phyloP scores from a whole-genome alignment of 2,888 invertebrate genomes.

The Digitonthophagus gazella region DNA sequence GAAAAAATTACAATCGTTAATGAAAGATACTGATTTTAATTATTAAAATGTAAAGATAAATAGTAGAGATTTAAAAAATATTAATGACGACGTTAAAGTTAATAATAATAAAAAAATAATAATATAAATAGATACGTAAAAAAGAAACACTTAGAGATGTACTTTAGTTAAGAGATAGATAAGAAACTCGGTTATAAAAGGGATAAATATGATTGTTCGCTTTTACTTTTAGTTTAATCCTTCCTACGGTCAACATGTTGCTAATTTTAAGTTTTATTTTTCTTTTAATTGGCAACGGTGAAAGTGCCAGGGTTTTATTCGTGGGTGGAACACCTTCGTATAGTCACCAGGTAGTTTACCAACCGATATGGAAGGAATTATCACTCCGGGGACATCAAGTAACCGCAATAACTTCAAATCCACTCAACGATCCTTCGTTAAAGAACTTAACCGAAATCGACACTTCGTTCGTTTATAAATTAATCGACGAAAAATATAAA shows the following conservation, averaged over 20 bases:
- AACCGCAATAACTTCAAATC: conserved; percentile 50
- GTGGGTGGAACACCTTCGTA: conserved; percentile 50
- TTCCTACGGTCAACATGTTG: conserved; percentile 3
- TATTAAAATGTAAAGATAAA: too few relatives aligned
- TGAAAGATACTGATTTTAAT: too few relatives aligned
- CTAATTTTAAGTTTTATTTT: not conserved
- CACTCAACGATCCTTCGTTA: conserved; percentile 46
- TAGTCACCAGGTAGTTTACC: conserved; percentile 54
- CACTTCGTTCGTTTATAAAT: conserved; percentile 43
- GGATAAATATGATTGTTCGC: too few relatives aligned
- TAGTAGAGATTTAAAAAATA: too few relatives aligned
- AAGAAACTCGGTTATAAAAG: too few relatives aligned
- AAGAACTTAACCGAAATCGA: conserved; percentile 50
- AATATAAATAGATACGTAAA: too few relatives aligned
- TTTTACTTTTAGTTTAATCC: too few relatives aligned
- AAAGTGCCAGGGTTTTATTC: conserved; percentile 48
- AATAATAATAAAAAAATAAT: too few relatives aligned
- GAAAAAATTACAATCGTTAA: too few relatives aligned
- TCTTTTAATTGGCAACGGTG: not conserved
- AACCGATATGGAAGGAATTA: conserved; percentile 50
- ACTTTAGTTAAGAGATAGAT: too few relatives aligned
- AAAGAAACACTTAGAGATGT: too few relatives aligned
- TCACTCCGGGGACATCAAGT: conserved; percentile 52
- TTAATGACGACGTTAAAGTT: too few relatives aligned
- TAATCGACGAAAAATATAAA: conserved; percentile 22